phyloP scores from a whole-genome alignment of 2,797 vertebrate species.

The Pangasius sanitwongsei region DNA sequence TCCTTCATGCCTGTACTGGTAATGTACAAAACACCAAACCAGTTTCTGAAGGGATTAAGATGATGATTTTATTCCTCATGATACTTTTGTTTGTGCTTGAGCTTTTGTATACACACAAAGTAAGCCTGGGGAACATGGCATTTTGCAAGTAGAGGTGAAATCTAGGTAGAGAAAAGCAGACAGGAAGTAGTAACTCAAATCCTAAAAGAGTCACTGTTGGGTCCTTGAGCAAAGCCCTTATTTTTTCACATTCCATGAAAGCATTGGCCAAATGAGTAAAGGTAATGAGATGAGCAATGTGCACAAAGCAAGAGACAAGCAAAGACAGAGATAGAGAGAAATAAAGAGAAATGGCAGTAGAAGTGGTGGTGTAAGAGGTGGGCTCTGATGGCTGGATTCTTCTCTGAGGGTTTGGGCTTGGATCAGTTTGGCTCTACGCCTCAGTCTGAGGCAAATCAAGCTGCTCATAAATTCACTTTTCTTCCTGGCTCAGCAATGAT shows the following conservation, averaged over 20 bases:
- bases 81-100: constrained; percentile 14
- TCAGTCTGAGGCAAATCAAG: constrained; percentile 44
- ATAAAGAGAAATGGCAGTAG: background rate
- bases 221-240: background rate
- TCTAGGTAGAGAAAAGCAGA: background rate
- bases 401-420: constrained; percentile 39
- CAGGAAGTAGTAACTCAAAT: background rate
- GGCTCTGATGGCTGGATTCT: constrained; percentile 14
- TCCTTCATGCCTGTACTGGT: constrained; percentile 15
- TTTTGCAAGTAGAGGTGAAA: background rate
- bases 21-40: constrained; percentile 21
- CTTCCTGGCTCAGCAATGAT: constrained; percentile 48
- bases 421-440: constrained; percentile 27
- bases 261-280: background rate
- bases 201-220: background rate
- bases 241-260: background rate
- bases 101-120: constrained; percentile 6
- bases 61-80: constrained; percentile 16
- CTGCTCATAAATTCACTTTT: constrained; percentile 49
- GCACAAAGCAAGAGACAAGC: background rate
- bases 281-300: background rate
- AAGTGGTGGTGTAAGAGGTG: background rate
- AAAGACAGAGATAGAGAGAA: background rate
- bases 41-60: constrained; percentile 21
- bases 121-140: background rate